Evolutionary conservation across 2,113 vertebrate species (phyloP).

Genomic region (Nanorana parkeri): DNA sequence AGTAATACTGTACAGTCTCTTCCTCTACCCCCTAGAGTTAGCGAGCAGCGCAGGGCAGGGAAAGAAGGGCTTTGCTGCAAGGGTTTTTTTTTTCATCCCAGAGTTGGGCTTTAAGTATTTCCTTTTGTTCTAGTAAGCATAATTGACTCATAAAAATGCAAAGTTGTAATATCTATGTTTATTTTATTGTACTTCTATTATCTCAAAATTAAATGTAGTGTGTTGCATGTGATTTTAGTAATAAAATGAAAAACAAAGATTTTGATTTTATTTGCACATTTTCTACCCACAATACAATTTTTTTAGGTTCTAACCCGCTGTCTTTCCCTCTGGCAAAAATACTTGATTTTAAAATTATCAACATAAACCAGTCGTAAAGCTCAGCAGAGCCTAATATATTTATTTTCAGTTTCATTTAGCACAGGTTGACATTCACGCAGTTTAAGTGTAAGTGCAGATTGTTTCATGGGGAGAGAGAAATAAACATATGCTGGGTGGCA

Average conservation of each 20-base stretch:
- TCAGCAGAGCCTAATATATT: constrained; percentile 52
- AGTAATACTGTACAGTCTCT: too few relatives aligned
- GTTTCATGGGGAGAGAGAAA: constrained; percentile 47
- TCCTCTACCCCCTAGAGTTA: too few relatives aligned
- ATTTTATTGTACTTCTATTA: neutral
- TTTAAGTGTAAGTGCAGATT: constrained; percentile 51
- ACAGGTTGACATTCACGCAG: constrained; percentile 48
- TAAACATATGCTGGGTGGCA: constrained; percentile 47
- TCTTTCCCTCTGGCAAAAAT: constrained; percentile 37
- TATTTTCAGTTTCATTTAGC: constrained; percentile 56
- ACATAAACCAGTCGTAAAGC: constrained; percentile 45
- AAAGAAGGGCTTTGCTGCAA: too few relatives aligned
- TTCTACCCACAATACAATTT: neutral
- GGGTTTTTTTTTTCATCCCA: too few relatives aligned
- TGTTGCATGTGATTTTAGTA: neutral
- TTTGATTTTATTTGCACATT: constrained; percentile 4
- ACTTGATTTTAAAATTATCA: constrained; percentile 46
- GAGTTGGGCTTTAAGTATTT: too few relatives aligned
- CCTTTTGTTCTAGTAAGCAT: too few relatives aligned
- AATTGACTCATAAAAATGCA: too few relatives aligned
- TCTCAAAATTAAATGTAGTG: neutral
- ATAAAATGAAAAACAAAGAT: constrained; percentile 19
- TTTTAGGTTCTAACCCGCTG: neutral
- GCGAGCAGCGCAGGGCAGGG: too few relatives aligned
- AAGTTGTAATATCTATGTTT: too few relatives aligned